These are phyloP conservation scores for Xiphorhynchus erythropygius DNA, from an alignment of 2,797 vertebrate species.

Conservation along the genomic window DNA sequence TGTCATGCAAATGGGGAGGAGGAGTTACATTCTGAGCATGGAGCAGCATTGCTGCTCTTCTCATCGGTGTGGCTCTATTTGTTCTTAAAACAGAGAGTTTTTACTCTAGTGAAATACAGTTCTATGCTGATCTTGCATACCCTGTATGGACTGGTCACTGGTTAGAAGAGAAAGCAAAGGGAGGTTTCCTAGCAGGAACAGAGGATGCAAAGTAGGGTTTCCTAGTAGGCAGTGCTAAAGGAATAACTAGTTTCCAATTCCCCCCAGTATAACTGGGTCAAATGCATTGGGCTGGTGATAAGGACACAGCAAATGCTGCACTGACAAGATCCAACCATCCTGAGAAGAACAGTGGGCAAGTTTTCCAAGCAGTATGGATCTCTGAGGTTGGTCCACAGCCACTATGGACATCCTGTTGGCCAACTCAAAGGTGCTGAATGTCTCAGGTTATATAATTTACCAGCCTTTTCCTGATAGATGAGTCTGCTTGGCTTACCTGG, in stretches of 20 bases:
- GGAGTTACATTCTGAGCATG: background rate
- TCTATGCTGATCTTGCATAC: background rate
- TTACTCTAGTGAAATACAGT: background rate
- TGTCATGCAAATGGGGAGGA: conserved; percentile 7
- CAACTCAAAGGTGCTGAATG: background rate
- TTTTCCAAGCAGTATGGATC: background rate
- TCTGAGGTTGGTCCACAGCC: background rate
- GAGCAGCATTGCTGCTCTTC: background rate
- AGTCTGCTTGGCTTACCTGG: background rate
- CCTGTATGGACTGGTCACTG: background rate
- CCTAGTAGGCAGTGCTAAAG: background rate
- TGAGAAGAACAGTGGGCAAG: background rate
- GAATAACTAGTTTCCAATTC: background rate
- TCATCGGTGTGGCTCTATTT: background rate
- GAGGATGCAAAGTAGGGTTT: background rate
- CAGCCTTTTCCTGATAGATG: background rate
- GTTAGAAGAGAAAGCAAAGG: background rate
- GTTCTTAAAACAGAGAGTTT: background rate
- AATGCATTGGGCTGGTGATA: background rate
- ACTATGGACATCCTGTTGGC: background rate
- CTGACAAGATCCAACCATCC: background rate
- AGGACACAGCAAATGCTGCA: background rate
- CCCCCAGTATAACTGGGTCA: background rate
- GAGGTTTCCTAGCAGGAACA: background rate
- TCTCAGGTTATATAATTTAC: background rate